phyloP scores from a whole-genome alignment of 2,797 vertebrate species.

The Fringilla coelebs region DNA sequence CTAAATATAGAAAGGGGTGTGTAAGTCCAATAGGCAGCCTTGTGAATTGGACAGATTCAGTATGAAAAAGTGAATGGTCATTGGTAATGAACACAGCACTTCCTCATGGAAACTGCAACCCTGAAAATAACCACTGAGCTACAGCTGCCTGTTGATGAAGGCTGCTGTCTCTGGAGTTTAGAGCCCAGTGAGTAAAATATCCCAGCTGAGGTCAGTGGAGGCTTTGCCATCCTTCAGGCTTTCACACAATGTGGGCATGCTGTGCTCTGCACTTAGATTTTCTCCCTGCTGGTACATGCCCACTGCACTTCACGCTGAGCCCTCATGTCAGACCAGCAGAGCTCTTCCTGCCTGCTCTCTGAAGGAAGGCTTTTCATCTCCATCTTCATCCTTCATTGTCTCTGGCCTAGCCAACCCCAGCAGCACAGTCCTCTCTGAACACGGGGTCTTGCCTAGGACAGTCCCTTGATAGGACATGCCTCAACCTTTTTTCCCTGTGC shows the following conservation, averaged over 20 bases:
- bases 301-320: neutral
- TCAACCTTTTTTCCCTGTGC: neutral
- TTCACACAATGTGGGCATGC: fast-evolving
- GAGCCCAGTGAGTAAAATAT: neutral
- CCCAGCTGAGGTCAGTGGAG: neutral
- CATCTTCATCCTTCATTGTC: neutral
- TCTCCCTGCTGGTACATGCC: neutral
- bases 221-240: neutral
- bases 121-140: neutral
- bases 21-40: neutral
- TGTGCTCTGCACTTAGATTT: neutral
- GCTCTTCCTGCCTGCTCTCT: neutral
- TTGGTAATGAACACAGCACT: neutral
- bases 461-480: fast-evolving
- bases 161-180: neutral
- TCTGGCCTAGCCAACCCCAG: neutral
- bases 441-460: neutral
- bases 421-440: neutral
- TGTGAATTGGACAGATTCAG: neutral
- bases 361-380: neutral
- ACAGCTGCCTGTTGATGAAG: neutral
- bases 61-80: neutral
- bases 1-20: neutral
- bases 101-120: neutral
- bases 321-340: neutral